Base-by-base conservation (phyloP, 1,140 invertebrate genomes). In the Geopemphigus sp. region DNA sequence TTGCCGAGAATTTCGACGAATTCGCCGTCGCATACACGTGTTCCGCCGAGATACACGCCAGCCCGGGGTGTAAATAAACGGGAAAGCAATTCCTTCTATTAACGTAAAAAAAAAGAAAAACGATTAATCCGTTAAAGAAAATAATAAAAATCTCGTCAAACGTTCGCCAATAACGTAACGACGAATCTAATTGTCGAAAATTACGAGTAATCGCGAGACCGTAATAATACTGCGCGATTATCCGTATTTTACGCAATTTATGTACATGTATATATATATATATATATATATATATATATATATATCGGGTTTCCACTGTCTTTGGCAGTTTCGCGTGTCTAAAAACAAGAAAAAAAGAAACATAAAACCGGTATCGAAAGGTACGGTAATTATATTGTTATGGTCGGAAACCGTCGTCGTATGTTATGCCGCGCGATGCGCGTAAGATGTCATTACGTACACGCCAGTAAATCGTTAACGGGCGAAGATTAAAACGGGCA, bases 321-420 rank as follows among this genome's bases (percentile, higher is more conserved):
- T 64, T 24, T 26, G 66, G 45, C 17, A 45, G 45, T 68, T 68
- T 24, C n/a, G 22, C 64, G 6, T 17, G n/a, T 24, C 47, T 26
- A 63, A 19, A 63, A 32, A 63, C 17, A 19, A 17, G 32, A 63
- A 63, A 63, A 63, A 59, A 59, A 10, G 4, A 57, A 57, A n/a
- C 4, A n/a, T n/a, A 6, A 68, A 68, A 68, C 66, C 66, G 39
- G 45, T 68, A 68, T 15, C 63, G n/a, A 39, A 66, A 32, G 32
- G 32, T 61, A 19, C 11, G 1, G 19, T 66, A 39, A 66, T 66
- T 66, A 66, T 66, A 66, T 66, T 11, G 63, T 66, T 15, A 64
- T 64, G 61, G 8, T 54, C 17, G 10, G 15, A 5, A 54, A 54
- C 15, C 19, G 26, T 12, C 29, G 11, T 32, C 32, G 29, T 64